Percentiles rank a stretch among this genome's conserved stretches.
Evolutionary conservation across 1,140 invertebrate genomes (phyloP).

Genomic region (Aphaenogaster floridana): DNA sequence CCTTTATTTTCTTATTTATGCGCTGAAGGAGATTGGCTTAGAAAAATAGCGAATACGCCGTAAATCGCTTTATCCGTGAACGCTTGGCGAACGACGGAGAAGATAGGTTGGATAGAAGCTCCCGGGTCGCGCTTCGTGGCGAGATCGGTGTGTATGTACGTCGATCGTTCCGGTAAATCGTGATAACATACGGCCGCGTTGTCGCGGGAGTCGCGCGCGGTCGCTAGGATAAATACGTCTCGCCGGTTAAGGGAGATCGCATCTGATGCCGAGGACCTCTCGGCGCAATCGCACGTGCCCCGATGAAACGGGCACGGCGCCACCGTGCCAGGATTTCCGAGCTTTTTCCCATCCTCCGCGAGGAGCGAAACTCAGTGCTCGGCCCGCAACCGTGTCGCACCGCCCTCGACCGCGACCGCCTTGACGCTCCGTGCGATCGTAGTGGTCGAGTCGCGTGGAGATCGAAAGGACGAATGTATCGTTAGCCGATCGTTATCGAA

Average conservation of each 20-base stretch:
- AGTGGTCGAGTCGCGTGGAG: neutral
- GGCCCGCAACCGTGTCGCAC: conserved; percentile 66
- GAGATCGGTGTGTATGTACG: conserved; percentile 9
- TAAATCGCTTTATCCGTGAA: conserved; percentile 39
- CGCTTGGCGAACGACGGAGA: conserved; percentile 4
- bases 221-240: conserved; percentile 48
- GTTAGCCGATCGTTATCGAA: neutral
- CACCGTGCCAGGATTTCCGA: conserved; percentile 60
- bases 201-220: conserved; percentile 26
- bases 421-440: conserved; percentile 14
- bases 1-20: conserved; percentile 35
- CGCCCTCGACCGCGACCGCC: neutral
- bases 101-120: neutral
- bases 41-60: conserved; percentile 33
- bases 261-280: conserved; percentile 50
- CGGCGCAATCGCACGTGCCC: conserved; percentile 72
- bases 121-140: neutral
- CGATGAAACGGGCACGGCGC: conserved; percentile 65
- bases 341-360: conserved; percentile 58
- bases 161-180: conserved; percentile 54
- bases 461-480: neutral
- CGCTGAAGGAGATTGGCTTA: conserved; percentile 10
- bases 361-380: conserved; percentile 67
- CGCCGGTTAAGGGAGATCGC: conserved; percentile 48
- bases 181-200: conserved; percentile 43